Evolutionary conservation across 2,888 invertebrate species (phyloP).

Genomic region (Diarsia rubi): DNA sequence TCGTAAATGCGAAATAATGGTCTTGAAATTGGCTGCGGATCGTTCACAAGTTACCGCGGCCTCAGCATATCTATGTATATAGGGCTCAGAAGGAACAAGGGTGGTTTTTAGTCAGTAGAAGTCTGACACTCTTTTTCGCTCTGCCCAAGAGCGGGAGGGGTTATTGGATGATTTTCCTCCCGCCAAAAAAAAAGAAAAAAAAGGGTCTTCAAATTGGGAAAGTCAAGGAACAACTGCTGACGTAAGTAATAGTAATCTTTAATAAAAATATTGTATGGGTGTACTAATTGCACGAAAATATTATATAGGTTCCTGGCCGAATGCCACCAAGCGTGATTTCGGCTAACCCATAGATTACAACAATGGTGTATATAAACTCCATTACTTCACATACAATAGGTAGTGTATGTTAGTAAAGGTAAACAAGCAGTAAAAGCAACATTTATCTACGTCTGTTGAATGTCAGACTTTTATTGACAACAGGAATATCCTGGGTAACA

Average conservation of each 20-base stretch:
- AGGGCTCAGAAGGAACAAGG: no score
- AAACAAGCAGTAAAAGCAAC: slow-evolving; percentile 16
- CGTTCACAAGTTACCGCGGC: no score
- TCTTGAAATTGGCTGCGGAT: no score
- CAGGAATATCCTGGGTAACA: slow-evolving; percentile 2
- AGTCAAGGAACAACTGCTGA: background rate
- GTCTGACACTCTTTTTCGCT: no score
- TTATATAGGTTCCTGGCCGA: background rate
- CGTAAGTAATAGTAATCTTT: no score
- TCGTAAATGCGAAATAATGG: background rate
- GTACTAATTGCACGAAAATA: background rate
- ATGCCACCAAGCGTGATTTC: slow-evolving; percentile 8
- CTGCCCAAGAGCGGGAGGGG: no score
- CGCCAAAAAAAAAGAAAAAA: no score
- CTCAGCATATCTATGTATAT: no score
- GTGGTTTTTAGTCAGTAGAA: no score
- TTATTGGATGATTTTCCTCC: no score
- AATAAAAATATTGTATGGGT: background rate
- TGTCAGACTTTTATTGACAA: background rate
- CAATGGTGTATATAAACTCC: slow-evolving; percentile 10
- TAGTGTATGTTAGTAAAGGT: background rate
- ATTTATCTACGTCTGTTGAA: slow-evolving; percentile 3
- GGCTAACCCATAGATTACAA: background rate
- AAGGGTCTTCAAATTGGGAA: no score
- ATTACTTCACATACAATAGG: slow-evolving; percentile 48